Evolutionary conservation across 1,140 invertebrate genomes (phyloP).

Genomic region (Bombus vancouverensis): DNA sequence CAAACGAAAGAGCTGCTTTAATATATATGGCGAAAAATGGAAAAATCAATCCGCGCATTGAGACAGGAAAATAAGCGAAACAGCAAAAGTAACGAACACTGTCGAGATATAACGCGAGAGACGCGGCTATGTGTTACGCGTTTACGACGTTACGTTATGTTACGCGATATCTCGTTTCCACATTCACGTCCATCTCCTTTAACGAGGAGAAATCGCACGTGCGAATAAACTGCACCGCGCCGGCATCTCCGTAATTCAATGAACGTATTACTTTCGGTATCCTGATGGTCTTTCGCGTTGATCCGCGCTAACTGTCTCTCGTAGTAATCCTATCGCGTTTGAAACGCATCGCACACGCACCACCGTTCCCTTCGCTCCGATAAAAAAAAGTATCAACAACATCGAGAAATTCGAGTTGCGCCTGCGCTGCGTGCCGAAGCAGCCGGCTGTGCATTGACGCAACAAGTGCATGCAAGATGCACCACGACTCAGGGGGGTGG

Average conservation of each 20-base stretch:
- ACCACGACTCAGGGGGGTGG: slow-evolving; percentile 17
- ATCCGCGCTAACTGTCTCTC: slow-evolving; percentile 1
- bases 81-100: too few relatives aligned
- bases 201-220: background rate
- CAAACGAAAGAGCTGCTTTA: too few relatives aligned
- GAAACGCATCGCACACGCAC: slow-evolving; percentile 21
- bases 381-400: slow-evolving; percentile 32
- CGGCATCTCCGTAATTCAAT: background rate
- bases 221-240: background rate
- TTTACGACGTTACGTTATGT: background rate
- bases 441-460: slow-evolving; percentile 61
- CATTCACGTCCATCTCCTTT: background rate
- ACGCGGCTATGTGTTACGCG: too few relatives aligned
- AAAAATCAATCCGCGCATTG: too few relatives aligned
- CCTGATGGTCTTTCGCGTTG: background rate
- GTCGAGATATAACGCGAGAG: too few relatives aligned
- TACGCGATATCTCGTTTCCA: background rate
- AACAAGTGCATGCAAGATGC: slow-evolving; percentile 72
- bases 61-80: too few relatives aligned
- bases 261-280: background rate
- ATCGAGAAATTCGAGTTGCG: slow-evolving; percentile 56
- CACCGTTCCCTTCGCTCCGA: background rate
- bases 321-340: slow-evolving; percentile 31
- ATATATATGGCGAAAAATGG: too few relatives aligned
- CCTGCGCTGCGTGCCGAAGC: slow-evolving; percentile 42